Percentiles rank a stretch among this genome's conserved stretches.
These are phyloP conservation scores for Palythoa grandiflora DNA, from an alignment of 92 coral and sea anemone genomes.

Conservation along the genomic window DNA sequence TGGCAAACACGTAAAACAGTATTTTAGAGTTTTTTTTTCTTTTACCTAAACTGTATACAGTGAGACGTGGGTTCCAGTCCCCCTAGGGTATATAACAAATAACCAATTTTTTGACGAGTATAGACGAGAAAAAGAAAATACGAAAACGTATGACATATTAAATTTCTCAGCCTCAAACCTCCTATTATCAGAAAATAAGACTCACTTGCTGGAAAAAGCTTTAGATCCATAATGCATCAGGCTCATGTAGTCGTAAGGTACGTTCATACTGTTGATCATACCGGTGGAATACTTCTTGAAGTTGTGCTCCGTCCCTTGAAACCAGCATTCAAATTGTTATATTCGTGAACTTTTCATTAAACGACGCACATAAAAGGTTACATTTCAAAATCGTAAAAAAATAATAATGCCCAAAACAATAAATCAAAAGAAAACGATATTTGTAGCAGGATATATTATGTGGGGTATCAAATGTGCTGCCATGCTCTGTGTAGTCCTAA, in stretches of 20 bases:
- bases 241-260: slow-evolving; percentile 78
- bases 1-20: too few species aligned
- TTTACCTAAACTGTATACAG: too few species aligned
- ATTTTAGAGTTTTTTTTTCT: too few species aligned
- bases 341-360: background rate
- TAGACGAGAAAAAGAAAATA: too few species aligned
- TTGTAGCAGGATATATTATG: too few species aligned
- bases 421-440: too few species aligned
- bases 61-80: too few species aligned
- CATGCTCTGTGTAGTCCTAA: too few species aligned
- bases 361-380: background rate
- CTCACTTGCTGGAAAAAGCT: slow-evolving; percentile 69
- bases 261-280: slow-evolving; percentile 77
- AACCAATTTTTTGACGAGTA: too few species aligned
- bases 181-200: background rate
- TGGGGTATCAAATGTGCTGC: too few species aligned
- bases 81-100: too few species aligned
- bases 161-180: background rate
- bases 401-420: background rate
- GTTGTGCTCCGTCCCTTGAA: slow-evolving; percentile 77
- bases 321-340: background rate
- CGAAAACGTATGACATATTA: too few species aligned
- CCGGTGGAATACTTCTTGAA: slow-evolving; percentile 77
- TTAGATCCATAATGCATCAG: slow-evolving; percentile 86
- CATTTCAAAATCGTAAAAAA: background rate